Evolutionary conservation across 2,888 invertebrate genomes (phyloP), one percentile per base, ranked within the genome.

Genomic region (Luperina testacea): DNA sequence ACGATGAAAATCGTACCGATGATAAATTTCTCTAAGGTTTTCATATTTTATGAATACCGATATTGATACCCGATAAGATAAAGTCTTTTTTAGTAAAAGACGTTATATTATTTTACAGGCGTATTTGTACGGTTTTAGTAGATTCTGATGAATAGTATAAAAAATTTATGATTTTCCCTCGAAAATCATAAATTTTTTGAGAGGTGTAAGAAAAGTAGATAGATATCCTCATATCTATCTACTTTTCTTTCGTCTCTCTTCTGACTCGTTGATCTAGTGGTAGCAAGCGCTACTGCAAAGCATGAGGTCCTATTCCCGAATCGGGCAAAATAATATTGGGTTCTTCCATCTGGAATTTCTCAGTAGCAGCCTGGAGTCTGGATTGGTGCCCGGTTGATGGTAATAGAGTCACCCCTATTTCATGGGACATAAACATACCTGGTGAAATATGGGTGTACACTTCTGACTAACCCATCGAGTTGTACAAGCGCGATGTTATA

Each of bases 1-100:
- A 68, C 53, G 38, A 64, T 17, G 51, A 45, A 77, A 82, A 82
- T 82, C 71, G 32, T 80, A 45, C 15, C 67, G 69, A 76, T 78
- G 64, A 71, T 77, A 78, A 87, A 80, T 20, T 72, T 76, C 57
- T 63, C 69, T 67, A 1, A 32, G 73, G 82, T 67, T 72, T 78
- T 63, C 17, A 82, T 81, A 82, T 79, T 87, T 82, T 78, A 77
- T 80, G 74, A 81, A 76, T 38, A 72, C 8, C 42, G n/a, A 51
- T 88, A 76, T 78, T 72, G 57, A 68, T 75, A 78, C 45, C 27
- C 27, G 70, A 70, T 73, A 75, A 59, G 71, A 74, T 77, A 64
- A 68, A 82, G 57, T 53, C 20, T 42, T 11, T 77, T 51, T 77
- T 51, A 69, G 38, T 59, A 45, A 15, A 45, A 78, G 65, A 73